A percentile compares a stretch with the other conserved stretches of the same genome.
Conservation (phyloP, 2,888 invertebrate genomes). For the Drosophila pseudotalamancana region DNA sequence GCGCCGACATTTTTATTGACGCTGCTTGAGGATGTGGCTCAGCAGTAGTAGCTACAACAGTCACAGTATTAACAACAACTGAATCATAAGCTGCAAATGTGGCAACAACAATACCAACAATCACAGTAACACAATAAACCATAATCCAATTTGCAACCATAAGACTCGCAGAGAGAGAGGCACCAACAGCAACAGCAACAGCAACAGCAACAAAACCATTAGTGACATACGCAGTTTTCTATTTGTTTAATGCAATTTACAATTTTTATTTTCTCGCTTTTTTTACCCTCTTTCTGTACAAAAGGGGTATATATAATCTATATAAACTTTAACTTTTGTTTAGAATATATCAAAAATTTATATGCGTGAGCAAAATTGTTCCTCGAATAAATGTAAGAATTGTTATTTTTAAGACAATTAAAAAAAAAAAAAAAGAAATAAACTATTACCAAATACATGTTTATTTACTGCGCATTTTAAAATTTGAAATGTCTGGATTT, state of each 20-base stretch:
- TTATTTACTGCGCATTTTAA: slow-evolving; percentile 62
- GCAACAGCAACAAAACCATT: slow-evolving; percentile 3
- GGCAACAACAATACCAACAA: slow-evolving; percentile 9
- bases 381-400: too few relatives aligned
- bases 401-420: too few relatives aligned
- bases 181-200: slow-evolving; percentile 14
- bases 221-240: slow-evolving; percentile 36
- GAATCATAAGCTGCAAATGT: too few relatives aligned
- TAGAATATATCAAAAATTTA: too few relatives aligned
- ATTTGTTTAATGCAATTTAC: slow-evolving; percentile 66
- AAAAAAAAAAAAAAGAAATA: too few relatives aligned
- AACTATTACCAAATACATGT: too few relatives aligned
- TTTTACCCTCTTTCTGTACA: slow-evolving; percentile 9
- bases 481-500: slow-evolving; percentile 59
- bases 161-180: slow-evolving; percentile 18
- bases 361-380: too few relatives aligned
- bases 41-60: slow-evolving; percentile 33
- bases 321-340: too few relatives aligned
- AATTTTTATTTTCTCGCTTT: slow-evolving; percentile 20
- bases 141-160: slow-evolving; percentile 68
- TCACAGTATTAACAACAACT: neutral
- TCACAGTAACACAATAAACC: slow-evolving; percentile 56
- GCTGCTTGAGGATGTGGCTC: slow-evolving; percentile 58
- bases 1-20: slow-evolving; percentile 52
- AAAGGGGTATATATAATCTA: neutral